Base-by-base conservation (phyloP, 2,888 invertebrate genomes). In the Homarus gammarus region DNA sequence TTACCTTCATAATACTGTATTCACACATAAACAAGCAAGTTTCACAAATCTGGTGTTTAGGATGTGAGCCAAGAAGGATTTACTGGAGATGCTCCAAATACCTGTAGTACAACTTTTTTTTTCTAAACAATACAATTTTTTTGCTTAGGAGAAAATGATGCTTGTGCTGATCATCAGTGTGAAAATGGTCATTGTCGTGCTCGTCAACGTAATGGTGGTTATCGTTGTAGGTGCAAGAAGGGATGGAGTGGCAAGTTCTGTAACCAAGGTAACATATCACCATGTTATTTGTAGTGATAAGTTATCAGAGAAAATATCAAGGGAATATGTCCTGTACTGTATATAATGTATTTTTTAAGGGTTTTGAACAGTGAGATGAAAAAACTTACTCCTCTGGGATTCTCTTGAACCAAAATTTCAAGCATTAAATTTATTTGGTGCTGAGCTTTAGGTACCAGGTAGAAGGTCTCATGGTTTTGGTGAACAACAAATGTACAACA, bases 171-270 rank as follows among this genome's bases (percentile, higher is more conserved):
- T 15, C 77, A 91, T 82, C 72, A 91, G 92, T 98, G 98, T 94
- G 96, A 96, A 92, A 96, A 97, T 92, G 97, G 97, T 91, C 96
- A 97, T 93, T 98, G 98, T 94, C 95, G 97, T 77, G 95, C 97
- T 56, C 95, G 96, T 93, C 95, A 95, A 95, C 95, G 93, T 95
- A 96, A 84, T 93, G 94, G 90, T 94, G 95, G 94, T 72, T 99
- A 98, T 94, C 96, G 96, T 90, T 99, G 99, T 94, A 96, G 97
- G 93, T 99, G 99, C 94, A 96, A 96, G 93, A 95, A 96, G 61
- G 99, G 98, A 51, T 98, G 96, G 94, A 96, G 96, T 92, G 99
- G 99, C 92, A 96, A 97, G 93, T 98, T 96, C 95, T 99, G 99
- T 95, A 98, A 99, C 94, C 94, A 95, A 94, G 95, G 95, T 95